These are phyloP conservation scores for Stigmatopora nigra DNA, from an alignment of 2,113 vertebrate species.

Conservation along the genomic window DNA sequence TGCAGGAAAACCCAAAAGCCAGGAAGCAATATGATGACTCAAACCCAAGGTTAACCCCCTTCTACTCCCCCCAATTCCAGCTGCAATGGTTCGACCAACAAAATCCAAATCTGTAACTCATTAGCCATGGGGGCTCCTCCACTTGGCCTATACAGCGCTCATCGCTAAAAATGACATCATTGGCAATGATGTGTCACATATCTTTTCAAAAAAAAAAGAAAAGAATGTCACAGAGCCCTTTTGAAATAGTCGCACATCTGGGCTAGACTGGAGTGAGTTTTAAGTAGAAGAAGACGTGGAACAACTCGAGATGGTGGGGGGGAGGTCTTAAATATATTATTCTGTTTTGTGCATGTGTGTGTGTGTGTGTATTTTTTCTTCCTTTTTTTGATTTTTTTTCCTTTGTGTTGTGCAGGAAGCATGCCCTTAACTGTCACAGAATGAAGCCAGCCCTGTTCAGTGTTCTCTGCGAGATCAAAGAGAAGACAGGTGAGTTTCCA, in stretches of 20 bases:
- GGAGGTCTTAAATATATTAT: neutral
- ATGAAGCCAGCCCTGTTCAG: slow-evolving; percentile 92
- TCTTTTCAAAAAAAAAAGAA: slow-evolving; percentile 29
- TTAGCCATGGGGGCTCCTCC: slow-evolving; percentile 46
- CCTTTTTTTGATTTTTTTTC: slow-evolving; percentile 46
- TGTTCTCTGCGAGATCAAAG: slow-evolving; percentile 90
- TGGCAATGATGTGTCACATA: slow-evolving; percentile 27
- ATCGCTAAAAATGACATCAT: slow-evolving; percentile 46
- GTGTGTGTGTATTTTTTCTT: slow-evolving; percentile 26
- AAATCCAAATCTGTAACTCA: slow-evolving; percentile 41
- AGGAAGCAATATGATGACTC: too few species aligned
- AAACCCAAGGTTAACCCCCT: neutral
- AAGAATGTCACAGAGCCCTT: slow-evolving; percentile 29
- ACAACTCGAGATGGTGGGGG: slow-evolving; percentile 43
- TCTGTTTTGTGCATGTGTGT: slow-evolving; percentile 33
- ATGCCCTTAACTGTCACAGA: slow-evolving; percentile 85
- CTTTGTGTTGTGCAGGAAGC: slow-evolving; percentile 74
- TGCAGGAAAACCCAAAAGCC: too few species aligned
- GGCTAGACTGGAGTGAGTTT: slow-evolving; percentile 11
- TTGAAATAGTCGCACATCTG: slow-evolving; percentile 34
- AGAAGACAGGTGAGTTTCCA: slow-evolving; percentile 80
- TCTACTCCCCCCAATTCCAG: neutral
- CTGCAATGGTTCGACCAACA: slow-evolving; percentile 39
- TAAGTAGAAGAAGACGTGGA: slow-evolving; percentile 38
- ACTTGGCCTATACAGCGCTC: slow-evolving; percentile 47